These are phyloP conservation scores for Lipophrys pholis DNA, from an alignment of 2,113 vertebrate genomes.

Conservation along the genomic window DNA sequence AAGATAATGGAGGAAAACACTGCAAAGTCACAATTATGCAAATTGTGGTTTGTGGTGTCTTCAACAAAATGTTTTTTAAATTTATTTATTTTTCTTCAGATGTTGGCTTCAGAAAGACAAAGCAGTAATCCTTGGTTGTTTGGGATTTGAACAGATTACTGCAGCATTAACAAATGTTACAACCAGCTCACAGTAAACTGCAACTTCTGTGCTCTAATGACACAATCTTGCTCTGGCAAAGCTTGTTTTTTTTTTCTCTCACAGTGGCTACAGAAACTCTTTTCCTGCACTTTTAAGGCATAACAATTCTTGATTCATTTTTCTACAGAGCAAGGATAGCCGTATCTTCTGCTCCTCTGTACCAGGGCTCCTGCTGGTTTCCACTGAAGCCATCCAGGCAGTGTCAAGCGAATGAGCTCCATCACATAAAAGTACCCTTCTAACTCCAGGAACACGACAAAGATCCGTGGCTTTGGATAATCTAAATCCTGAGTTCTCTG, in stretches of 20 bases:
- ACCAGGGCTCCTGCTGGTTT: slow-evolving; percentile 8
- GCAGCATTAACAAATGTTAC: neutral
- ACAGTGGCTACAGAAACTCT: neutral
- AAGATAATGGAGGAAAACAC: neutral
- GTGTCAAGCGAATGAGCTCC: slow-evolving; percentile 15
- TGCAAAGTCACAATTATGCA: neutral
- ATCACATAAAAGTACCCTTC: neutral
- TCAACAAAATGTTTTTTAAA: slow-evolving; percentile 15
- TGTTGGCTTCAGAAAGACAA: neutral
- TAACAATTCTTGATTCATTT: slow-evolving; percentile 21
- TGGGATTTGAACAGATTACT: neutral
- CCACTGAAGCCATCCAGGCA: slow-evolving; percentile 3
- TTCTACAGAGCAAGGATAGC: slow-evolving; percentile 7
- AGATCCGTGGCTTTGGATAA: neutral
- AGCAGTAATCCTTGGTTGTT: neutral
- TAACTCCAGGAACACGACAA: neutral
- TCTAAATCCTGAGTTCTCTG: slow-evolving; percentile 7
- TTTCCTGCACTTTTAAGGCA: neutral
- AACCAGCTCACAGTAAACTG: neutral
- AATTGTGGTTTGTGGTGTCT: neutral
- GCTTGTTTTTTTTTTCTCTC: neutral
- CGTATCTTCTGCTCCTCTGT: slow-evolving; percentile 4
- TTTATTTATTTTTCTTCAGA: neutral
- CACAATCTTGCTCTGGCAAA: neutral
- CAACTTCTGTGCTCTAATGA: neutral